Conservation (phyloP, 2,888 invertebrate genomes). For the Odiellus spinosus region DNA sequence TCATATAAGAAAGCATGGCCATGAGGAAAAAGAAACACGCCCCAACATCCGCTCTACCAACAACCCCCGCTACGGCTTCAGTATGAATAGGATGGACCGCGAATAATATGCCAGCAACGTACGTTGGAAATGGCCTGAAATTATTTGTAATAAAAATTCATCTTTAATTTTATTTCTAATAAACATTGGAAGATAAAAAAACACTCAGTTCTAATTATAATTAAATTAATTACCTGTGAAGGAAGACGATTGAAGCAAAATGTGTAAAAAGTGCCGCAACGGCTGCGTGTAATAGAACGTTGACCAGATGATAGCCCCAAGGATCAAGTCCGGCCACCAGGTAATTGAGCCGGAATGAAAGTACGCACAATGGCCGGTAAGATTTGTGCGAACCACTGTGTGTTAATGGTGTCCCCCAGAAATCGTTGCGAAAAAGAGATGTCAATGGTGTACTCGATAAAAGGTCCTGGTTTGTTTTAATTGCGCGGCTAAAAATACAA, state of each 20-base stretch:
- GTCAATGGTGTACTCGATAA: slow-evolving; percentile 64
- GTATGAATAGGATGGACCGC: slow-evolving; percentile 92
- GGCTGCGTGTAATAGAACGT: slow-evolving; percentile 67
- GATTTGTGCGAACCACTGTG: slow-evolving; percentile 93
- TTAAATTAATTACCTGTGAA: neutral
- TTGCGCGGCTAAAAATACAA: slow-evolving; percentile 65
- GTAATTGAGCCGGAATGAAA: slow-evolving; percentile 67
- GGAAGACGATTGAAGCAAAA: slow-evolving; percentile 11
- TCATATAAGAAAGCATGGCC: slow-evolving; percentile 68
- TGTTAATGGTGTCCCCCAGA: slow-evolving; percentile 90
- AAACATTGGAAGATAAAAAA: too few relatives aligned
- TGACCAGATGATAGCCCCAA: slow-evolving; percentile 69
- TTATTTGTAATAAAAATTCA: too few relatives aligned
- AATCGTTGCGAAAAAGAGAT: slow-evolving; percentile 75
- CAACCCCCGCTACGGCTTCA: slow-evolving; percentile 88
- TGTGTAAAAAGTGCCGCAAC: slow-evolving; percentile 68
- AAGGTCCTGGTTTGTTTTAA: slow-evolving; percentile 84
- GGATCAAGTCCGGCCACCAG: slow-evolving; percentile 53
- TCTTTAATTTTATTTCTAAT: too few relatives aligned
- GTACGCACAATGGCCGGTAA: slow-evolving; percentile 79
- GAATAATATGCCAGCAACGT: slow-evolving; percentile 66
- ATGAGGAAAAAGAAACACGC: slow-evolving; percentile 83
- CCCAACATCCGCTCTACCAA: slow-evolving; percentile 88
- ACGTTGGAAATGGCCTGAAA: slow-evolving; percentile 21
- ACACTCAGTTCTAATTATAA: too few relatives aligned